phyloP scores from a whole-genome alignment of 2,113 vertebrate genomes.

The Sinocyclocheilus anophthalmus region DNA sequence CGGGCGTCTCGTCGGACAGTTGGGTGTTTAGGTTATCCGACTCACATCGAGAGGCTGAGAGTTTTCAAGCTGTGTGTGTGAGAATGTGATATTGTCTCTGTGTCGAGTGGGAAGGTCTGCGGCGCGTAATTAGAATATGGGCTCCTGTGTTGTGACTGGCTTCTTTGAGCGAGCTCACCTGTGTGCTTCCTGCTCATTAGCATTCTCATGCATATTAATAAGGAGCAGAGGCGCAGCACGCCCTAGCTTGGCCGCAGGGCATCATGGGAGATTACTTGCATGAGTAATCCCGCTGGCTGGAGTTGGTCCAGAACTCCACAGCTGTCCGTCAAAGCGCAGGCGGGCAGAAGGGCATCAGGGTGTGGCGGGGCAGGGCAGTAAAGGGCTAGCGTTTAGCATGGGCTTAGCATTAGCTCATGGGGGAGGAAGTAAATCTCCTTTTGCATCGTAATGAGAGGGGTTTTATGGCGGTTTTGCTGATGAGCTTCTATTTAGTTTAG shows the following conservation, averaged over 20 bases:
- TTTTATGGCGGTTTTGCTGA: too few species aligned
- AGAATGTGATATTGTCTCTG: slow-evolving; percentile 56
- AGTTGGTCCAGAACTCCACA: slow-evolving; percentile 62
- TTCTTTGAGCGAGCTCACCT: slow-evolving; percentile 71
- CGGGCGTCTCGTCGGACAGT: neutral
- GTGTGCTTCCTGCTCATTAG: slow-evolving; percentile 70
- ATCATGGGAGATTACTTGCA: slow-evolving; percentile 85
- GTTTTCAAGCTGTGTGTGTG: slow-evolving; percentile 25
- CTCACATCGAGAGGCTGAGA: neutral
- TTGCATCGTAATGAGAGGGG: slow-evolving; percentile 20
- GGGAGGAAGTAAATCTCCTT: slow-evolving; percentile 12
- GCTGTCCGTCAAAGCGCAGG: slow-evolving; percentile 57
- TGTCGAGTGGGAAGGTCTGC: slow-evolving; percentile 22
- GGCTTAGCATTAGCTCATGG: slow-evolving; percentile 37
- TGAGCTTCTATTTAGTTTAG: too few species aligned
- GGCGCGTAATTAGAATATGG: slow-evolving; percentile 56
- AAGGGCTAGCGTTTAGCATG: slow-evolving; percentile 50
- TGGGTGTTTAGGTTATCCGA: neutral
- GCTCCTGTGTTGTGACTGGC: slow-evolving; percentile 64
- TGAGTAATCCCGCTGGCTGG: slow-evolving; percentile 79
- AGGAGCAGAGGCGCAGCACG: slow-evolving; percentile 64
- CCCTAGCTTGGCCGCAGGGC: slow-evolving; percentile 72
- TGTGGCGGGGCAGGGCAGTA: slow-evolving; percentile 39
- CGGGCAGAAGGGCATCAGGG: slow-evolving; percentile 47
- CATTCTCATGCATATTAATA: slow-evolving; percentile 81